These are phyloP conservation scores for Eupeodes latifasciatus DNA, from an alignment of 2,888 invertebrate genomes.

Conservation along the genomic window DNA sequence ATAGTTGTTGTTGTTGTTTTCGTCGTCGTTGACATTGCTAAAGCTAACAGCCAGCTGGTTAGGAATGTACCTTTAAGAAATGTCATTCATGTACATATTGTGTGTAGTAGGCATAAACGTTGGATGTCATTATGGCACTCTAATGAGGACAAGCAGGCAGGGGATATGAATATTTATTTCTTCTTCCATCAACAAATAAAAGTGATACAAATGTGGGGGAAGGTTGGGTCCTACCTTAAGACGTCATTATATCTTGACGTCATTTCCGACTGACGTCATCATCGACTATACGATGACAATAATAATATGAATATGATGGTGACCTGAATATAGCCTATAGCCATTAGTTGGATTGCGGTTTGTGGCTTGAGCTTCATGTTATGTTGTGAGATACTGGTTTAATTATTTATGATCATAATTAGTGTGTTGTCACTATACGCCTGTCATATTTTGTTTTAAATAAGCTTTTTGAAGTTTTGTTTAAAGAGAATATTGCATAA, in stretches of 20 bases:
- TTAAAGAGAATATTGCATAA: constrained; percentile 7
- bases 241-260: constrained; percentile 43
- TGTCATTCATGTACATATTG: neutral
- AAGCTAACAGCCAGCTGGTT: neutral
- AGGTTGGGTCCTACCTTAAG: neutral
- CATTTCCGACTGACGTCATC: constrained; percentile 20
- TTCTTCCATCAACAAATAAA: neutral
- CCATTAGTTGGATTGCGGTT: neutral
- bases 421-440: neutral
- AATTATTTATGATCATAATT: constrained; percentile 51
- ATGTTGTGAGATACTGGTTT: constrained; percentile 21
- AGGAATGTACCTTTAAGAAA: neutral
- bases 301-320: neutral
- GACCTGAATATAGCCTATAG: constrained; percentile 54
- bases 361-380: neutral
- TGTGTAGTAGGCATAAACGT: neutral
- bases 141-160: constrained; percentile 29
- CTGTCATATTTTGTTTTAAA: neutral
- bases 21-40: neutral
- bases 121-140: constrained; percentile 36
- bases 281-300: neutral
- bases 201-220: constrained; percentile 4
- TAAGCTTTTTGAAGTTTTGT: constrained; percentile 12
- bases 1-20: neutral
- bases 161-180: constrained; percentile 12